Percentiles rank a stretch among this genome's conserved stretches.
Evolutionary conservation across 2,888 invertebrate species (phyloP).

Genomic region (Blomia tropicalis): DNA sequence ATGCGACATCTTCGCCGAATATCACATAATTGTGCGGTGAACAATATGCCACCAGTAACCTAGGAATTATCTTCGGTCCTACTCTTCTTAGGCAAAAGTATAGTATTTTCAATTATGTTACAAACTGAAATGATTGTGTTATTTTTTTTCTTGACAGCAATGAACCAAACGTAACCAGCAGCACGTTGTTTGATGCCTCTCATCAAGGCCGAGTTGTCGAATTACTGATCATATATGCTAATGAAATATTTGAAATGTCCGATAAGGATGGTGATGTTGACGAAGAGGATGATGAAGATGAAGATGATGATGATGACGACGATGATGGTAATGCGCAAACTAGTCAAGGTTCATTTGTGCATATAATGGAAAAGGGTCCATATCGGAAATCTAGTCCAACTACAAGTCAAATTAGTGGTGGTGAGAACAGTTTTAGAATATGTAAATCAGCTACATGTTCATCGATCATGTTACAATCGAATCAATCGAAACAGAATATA

Average conservation of each 20-base stretch:
- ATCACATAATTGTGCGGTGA: constrained; percentile 33
- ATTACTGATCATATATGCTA: constrained; percentile 40
- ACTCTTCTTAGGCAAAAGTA: constrained; percentile 42
- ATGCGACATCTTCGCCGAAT: constrained; percentile 42
- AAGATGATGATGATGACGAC: neutral
- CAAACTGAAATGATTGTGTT: neutral
- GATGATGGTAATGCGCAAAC: neutral
- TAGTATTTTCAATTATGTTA: constrained; percentile 25
- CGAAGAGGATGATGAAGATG: neutral
- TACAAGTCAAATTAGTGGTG: neutral
- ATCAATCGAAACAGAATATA: constrained; percentile 15
- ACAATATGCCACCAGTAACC: constrained; percentile 45
- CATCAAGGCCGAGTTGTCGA: constrained; percentile 44
- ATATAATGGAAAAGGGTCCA: neutral
- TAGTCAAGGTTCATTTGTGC: neutral
- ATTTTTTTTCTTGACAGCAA: constrained; percentile 32
- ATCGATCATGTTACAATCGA: constrained; percentile 5
- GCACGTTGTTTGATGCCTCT: constrained; percentile 42
- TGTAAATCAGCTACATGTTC: constrained; percentile 21
- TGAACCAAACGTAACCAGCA: constrained; percentile 36
- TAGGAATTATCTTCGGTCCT: constrained; percentile 47
- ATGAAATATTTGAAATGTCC: constrained; percentile 30
- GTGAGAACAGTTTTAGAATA: neutral
- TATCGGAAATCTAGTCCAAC: neutral
- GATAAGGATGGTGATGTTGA: neutral